Evolutionary conservation across 2,888 invertebrate genomes (phyloP), one percentile per base, ranked within the genome.

Genomic region (Trissolcus brochymenae): DNA sequence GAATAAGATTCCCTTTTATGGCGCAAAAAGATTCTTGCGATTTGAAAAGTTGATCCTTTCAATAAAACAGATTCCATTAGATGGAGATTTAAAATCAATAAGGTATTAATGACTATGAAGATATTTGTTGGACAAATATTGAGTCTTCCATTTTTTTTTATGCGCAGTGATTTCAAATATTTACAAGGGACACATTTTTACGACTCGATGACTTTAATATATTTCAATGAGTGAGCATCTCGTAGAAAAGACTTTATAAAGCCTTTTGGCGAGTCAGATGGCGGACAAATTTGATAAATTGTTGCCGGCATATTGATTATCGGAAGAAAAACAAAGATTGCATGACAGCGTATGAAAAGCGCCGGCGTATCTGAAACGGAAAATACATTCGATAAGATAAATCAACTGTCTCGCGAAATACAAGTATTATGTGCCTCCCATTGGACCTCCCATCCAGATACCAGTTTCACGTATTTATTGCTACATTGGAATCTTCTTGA

Each of bases 381-480:
- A 74, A 68, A 68, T 62, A 64, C 62, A 74, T 74, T 67, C 74
- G 62, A 67, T 68, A 64, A 75, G 68, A 75, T 75, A 75, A 75
- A 75, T 75, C 75, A 75, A 68, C 75, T 64, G 68, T 68, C 68
- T 68, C 68, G 46, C 55, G 64, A 19, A 68, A 70, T 70, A 75
- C 68, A 65, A 75, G 70, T 76, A 76, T 76, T 70, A 65, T 64
- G 65, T 70, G 53, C 70, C 65, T 76, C 65, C 67, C 71, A 53
- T 71, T 76, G 66, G 71, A 71, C 55, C 59, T 66, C 62, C 51
- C 70, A 71, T 76, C 66, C 62, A 71, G 66, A 57, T 62, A 72
- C 67, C 67, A 72, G 71, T 72, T 72, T 72, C 76, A 72, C 62
- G 54, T 76, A 76, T 76, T 76, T 76, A 76, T 76, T 72, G 72